Evolutionary conservation across 2,113 vertebrate species (phyloP).

Genomic region (Pygoscelis adeliae): DNA sequence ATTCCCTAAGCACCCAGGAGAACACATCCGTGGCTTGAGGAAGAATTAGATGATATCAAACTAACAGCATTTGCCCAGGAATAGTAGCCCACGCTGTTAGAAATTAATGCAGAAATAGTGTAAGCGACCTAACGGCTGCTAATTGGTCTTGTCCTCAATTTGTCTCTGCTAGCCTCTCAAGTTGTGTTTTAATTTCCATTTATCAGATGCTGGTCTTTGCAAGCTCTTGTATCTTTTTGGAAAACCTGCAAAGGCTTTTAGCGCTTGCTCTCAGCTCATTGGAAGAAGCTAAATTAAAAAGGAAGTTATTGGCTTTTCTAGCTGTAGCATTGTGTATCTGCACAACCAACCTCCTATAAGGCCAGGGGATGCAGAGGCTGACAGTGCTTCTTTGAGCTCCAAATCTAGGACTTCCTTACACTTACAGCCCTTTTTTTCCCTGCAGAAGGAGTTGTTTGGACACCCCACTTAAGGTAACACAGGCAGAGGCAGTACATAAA

Average conservation of each 20-base stretch:
- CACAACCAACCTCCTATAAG: neutral
- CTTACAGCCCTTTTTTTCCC: neutral
- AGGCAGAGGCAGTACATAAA: rapidly evolving
- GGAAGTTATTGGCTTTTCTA: neutral
- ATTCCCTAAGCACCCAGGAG: neutral
- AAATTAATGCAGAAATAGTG: neutral
- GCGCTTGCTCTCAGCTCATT: neutral
- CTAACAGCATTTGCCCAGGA: neutral
- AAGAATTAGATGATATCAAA: neutral
- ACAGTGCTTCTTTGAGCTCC: neutral
- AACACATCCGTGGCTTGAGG: neutral
- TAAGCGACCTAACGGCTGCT: neutral
- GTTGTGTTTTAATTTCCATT: neutral
- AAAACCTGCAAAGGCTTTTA: neutral
- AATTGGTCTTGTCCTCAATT: neutral
- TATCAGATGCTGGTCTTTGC: neutral
- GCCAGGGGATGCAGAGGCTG: neutral
- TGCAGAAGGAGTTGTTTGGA: neutral
- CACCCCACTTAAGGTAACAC: no score
- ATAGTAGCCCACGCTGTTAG: neutral
- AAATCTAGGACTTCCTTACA: neutral
- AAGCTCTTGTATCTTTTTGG: neutral
- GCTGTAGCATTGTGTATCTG: rapidly evolving
- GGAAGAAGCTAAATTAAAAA: neutral
- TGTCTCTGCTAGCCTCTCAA: neutral